phyloP scores from a whole-genome alignment of 1,140 invertebrate species.

The Drosophila truncata region DNA sequence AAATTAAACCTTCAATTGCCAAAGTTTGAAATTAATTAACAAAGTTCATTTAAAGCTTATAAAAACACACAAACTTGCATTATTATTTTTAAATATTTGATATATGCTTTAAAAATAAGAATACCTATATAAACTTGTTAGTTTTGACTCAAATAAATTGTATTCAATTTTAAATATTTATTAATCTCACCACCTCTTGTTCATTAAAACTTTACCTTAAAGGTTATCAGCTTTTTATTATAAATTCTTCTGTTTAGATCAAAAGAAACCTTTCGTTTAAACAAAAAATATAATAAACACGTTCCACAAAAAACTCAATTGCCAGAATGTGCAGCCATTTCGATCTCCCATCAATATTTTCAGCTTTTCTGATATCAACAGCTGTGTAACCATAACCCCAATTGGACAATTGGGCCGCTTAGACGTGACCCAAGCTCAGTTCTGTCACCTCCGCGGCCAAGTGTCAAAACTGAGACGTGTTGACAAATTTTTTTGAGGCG shows the following conservation, averaged over 20 bases:
- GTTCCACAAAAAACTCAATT: neutral
- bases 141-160: too few species aligned
- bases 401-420: neutral
- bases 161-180: too few species aligned
- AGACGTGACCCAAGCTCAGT: conserved; percentile 53
- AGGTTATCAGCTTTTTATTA: too few species aligned
- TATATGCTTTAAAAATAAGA: too few species aligned
- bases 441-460: conserved; percentile 56
- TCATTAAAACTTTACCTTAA: too few species aligned
- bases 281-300: neutral
- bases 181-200: too few species aligned
- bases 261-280: neutral
- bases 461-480: conserved; percentile 66
- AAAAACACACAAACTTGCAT: too few species aligned
- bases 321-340: conserved; percentile 5
- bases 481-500: conserved; percentile 62
- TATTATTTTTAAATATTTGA: too few species aligned
- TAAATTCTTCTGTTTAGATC: neutral
- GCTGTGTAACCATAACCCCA: conserved; percentile 24
- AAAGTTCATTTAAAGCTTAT: too few species aligned
- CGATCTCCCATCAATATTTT: neutral
- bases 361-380: conserved; percentile 5
- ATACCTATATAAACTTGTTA: too few species aligned
- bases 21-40: too few species aligned
- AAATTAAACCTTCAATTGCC: too few species aligned